Evolutionary conservation across 1,140 invertebrate species (phyloP), one percentile per base, ranked within the genome.

Genomic region (Venustaconcha ellipsiformis): DNA sequence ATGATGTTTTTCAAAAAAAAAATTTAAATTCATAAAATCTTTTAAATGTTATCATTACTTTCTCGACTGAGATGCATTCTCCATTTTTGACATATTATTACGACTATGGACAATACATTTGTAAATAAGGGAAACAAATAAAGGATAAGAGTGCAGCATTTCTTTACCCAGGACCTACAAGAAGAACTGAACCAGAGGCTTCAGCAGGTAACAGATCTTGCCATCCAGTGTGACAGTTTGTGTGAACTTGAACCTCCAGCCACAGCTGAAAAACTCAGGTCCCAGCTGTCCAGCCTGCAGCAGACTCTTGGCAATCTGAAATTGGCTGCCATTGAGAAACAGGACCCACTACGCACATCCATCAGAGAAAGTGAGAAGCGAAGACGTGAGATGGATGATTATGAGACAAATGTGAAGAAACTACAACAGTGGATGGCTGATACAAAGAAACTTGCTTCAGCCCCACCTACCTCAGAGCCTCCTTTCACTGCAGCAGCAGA

Each of bases 381-480:
- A 93, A 80, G 92, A 93, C 88, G 92, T 95, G 55, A 94, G 95
- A 64, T 92, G 94, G 79, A 95, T 93, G 86, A 94, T 92, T 66
- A 92, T 93, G 66, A 93, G 93, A 82, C 94, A 94, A 64, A 94
- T 95, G 95, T 74, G 94, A 96, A 88, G 94, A 96, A 90, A 94
- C 95, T 26, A 94, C 92, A 68, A 92, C 92, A 74, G 87, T 86
- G 82, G 85, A 84, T 94, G 62, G 91, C 89, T n/a, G 92, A 93
- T 80, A 93, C 93, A 11, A 92, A 92, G 56, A 92, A 93, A 67
- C 92, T 94, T 78, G 88, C 91, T 11, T 68, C 80, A 30, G 67
- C 80, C 57, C 72, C 79, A 30, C 56, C 58, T n/a, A 59, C 65
- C 69, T 55, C 89, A 90, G 83, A 87, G 89, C 83, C 74, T 88